Percentiles rank a stretch among this genome's conserved stretches.
Evolutionary conservation across 1,140 invertebrate species (phyloP).

Genomic region (Asobara japonica): DNA sequence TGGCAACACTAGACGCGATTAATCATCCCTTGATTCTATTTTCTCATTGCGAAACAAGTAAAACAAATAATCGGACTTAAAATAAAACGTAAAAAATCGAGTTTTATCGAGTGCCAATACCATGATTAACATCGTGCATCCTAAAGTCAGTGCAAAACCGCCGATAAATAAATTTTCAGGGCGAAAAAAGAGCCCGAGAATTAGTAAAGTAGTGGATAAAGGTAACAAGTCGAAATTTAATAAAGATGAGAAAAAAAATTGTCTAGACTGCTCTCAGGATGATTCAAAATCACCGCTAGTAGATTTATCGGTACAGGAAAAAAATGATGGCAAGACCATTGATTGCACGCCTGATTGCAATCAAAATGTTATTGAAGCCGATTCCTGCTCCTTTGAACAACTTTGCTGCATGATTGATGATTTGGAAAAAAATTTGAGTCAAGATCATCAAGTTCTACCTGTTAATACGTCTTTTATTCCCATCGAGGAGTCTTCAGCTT

Average conservation of each 20-base stretch:
- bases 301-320: not conserved
- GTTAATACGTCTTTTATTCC: slow-evolving; percentile 12
- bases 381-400: slow-evolving; percentile 50
- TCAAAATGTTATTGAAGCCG: slow-evolving; percentile 54
- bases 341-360: slow-evolving; percentile 47
- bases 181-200: slow-evolving; percentile 8
- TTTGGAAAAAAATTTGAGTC: slow-evolving; percentile 45
- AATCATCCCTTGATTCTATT: not conserved
- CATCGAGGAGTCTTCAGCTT: not conserved
- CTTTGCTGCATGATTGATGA: slow-evolving; percentile 55
- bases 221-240: not conserved
- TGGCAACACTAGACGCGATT: slow-evolving; percentile 1
- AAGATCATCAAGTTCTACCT: not conserved
- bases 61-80: not conserved
- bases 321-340: slow-evolving; percentile 2
- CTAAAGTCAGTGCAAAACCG: slow-evolving; percentile 40
- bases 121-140: slow-evolving; percentile 48
- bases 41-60: not conserved
- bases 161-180: slow-evolving; percentile 28
- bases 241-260: slow-evolving; percentile 1
- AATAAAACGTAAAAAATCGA: slow-evolving; percentile 14
- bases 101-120: not conserved
- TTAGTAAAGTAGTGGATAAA: not conserved
- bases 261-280: slow-evolving; percentile 3
- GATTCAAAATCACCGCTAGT: not conserved